Evolutionary conservation across 1,140 invertebrate species (phyloP).

Genomic region (Heterodera schachtii): DNA sequence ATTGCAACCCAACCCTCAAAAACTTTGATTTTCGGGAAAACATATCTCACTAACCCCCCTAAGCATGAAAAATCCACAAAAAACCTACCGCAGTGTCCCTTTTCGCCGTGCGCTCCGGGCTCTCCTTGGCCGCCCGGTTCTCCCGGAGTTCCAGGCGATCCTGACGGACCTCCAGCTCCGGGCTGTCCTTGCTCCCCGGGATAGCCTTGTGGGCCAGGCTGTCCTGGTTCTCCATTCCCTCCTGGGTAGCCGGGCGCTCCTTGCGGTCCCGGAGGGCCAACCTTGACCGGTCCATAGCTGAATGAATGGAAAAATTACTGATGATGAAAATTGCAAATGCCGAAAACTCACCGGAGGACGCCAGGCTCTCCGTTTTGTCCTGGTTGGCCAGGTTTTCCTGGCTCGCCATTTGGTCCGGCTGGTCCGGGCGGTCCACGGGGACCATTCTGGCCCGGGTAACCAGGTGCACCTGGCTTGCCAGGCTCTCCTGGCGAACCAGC

Average conservation of each 20-base stretch:
- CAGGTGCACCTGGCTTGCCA: background rate
- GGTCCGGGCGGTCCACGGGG: background rate
- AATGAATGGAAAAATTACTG: slow-evolving; percentile 1
- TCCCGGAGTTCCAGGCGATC: background rate
- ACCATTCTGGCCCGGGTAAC: background rate
- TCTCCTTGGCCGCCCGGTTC: background rate
- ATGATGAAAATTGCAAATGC: background rate
- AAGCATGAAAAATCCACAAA: too few species aligned
- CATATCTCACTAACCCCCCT: too few species aligned
- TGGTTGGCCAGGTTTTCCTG: slow-evolving; percentile 14
- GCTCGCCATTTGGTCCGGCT: slow-evolving; percentile 15
- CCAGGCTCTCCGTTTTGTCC: slow-evolving; percentile 15
- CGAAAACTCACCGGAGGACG: background rate
- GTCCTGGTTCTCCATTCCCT: background rate
- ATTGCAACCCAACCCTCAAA: too few species aligned
- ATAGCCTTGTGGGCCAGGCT: background rate
- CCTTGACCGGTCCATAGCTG: background rate
- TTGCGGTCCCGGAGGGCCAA: slow-evolving; percentile 13
- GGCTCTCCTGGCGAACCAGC: slow-evolving; percentile 10
- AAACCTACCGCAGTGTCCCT: background rate
- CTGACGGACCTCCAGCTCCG: background rate
- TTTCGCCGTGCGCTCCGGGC: background rate
- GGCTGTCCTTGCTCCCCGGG: background rate
- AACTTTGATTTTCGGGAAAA: too few species aligned
- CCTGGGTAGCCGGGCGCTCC: slow-evolving; percentile 13